A percentile compares a stretch with the other conserved stretches of the same genome.
phyloP scores from a whole-genome alignment of 2,797 vertebrate genomes.

The Serranus cabrilla region DNA sequence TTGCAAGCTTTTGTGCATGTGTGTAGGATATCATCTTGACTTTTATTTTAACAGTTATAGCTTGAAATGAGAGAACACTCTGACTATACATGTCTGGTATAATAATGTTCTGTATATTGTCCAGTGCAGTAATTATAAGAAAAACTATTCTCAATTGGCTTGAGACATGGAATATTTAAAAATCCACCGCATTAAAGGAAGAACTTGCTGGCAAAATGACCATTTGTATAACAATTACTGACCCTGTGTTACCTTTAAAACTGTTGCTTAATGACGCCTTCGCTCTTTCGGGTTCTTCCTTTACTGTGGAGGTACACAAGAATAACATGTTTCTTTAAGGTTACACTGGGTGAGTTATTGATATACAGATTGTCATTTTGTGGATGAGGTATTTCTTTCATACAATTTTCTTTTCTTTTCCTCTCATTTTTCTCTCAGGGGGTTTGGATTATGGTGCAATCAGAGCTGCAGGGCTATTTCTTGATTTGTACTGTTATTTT shows the following conservation, averaged over 20 bases:
- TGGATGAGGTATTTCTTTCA: not conserved
- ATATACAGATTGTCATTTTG: no score
- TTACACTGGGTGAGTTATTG: no score
- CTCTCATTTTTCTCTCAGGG: not conserved
- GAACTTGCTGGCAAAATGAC: no score
- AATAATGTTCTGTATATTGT: not conserved
- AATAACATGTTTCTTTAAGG: no score
- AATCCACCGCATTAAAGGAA: no score
- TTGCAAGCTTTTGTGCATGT: not conserved
- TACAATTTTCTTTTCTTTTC: not conserved
- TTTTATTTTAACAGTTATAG: not conserved
- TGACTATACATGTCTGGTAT: not conserved
- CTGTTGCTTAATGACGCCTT: no score
- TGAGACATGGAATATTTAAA: no score
- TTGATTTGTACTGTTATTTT: not conserved
- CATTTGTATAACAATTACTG: no score
- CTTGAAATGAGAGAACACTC: not conserved
- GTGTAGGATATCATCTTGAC: not conserved
- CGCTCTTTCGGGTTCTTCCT: no score
- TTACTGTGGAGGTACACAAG: no score
- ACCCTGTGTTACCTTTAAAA: no score
- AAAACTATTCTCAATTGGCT: not conserved
- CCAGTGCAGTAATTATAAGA: not conserved
- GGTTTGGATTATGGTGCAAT: not conserved
- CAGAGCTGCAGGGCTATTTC: not conserved